Percentiles rank a stretch among this genome's conserved stretches.
Evolutionary conservation across 1,140 invertebrate genomes (phyloP).

Genomic region (Arion vulgaris): DNA sequence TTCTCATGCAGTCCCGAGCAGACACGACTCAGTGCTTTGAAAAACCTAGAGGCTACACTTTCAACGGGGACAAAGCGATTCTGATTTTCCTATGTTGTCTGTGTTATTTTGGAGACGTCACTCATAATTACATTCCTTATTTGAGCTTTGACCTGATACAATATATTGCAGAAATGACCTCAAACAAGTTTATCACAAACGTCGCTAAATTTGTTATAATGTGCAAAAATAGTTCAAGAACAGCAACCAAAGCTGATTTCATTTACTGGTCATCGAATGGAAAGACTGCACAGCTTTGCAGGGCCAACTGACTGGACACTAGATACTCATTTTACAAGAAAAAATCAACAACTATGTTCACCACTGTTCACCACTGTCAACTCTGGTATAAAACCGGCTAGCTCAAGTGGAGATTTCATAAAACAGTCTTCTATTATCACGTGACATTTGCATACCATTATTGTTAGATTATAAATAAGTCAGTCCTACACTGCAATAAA

Average conservation of each 20-base stretch:
- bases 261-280: not conserved
- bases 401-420: too few species aligned
- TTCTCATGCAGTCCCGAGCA: not conserved
- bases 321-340: not conserved
- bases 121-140: not conserved
- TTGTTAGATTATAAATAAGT: too few species aligned
- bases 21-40: not conserved
- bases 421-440: too few species aligned
- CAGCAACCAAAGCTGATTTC: not conserved
- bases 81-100: conserved; percentile 27
- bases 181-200: not conserved
- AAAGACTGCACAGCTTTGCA: not conserved
- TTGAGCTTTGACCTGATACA: not conserved
- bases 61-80: not conserved
- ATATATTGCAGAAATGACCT: not conserved
- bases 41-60: not conserved
- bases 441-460: too few species aligned
- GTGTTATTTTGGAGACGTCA: not conserved
- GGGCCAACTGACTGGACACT: not conserved
- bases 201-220: not conserved
- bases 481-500: too few species aligned
- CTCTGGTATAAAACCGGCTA: too few species aligned
- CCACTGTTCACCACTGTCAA: too few species aligned
- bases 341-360: too few species aligned
- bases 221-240: not conserved